These are phyloP conservation scores for Pungitius pungitius DNA, from an alignment of 2,113 vertebrate genomes.

Conservation along the genomic window DNA sequence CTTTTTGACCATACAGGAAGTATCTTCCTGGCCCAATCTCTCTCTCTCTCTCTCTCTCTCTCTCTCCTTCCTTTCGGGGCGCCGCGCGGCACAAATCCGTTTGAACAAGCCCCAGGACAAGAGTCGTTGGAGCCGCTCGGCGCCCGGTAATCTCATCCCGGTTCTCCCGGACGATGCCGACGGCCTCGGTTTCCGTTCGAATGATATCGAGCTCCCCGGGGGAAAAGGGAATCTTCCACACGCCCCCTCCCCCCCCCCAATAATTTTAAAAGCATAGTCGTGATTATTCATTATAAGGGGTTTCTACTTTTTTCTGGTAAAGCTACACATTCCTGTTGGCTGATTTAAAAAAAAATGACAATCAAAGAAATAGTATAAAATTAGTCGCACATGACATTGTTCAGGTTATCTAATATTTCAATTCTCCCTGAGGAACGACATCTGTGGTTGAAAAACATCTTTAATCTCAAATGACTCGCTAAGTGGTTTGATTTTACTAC, in stretches of 20 bases:
- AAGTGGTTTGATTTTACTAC: neutral
- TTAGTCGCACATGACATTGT: neutral
- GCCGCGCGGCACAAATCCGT: conserved; percentile 53
- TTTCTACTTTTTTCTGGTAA: neutral
- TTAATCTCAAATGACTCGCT: neutral
- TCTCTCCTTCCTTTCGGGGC: too few relatives aligned
- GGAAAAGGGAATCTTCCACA: conserved; percentile 49
- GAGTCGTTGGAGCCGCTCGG: conserved; percentile 57
- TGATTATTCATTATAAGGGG: neutral
- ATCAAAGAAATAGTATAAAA: neutral
- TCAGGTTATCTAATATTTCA: neutral
- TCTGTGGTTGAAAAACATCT: neutral
- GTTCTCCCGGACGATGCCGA: conserved; percentile 42
- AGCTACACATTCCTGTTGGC: neutral
- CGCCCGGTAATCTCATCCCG: conserved; percentile 52
- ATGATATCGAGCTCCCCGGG: conserved; percentile 50
- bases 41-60: neutral
- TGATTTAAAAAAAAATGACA: neutral
- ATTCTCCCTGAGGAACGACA: neutral
- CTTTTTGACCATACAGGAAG: conserved; percentile 41
- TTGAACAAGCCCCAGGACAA: conserved; percentile 57
- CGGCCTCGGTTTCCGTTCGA: conserved; percentile 54
- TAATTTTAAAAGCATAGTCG: too few relatives aligned
- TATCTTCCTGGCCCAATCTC: conserved; percentile 35
- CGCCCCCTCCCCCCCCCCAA: neutral